Percentiles rank a stretch among this genome's conserved stretches.
phyloP scores from a whole-genome alignment of 1,140 invertebrate species.

The Bactericera cockerelli region DNA sequence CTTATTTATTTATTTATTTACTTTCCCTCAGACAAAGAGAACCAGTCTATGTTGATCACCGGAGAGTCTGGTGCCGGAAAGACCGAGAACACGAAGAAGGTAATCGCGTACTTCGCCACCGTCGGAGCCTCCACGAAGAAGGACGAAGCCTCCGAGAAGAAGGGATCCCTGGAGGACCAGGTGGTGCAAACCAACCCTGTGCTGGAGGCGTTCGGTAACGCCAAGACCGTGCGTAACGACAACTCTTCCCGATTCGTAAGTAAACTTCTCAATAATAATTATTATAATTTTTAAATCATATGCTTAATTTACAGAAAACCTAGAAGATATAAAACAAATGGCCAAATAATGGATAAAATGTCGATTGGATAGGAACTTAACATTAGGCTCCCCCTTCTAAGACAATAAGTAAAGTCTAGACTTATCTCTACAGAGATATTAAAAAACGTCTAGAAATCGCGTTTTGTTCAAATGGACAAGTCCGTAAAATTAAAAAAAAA shows the following conservation, averaged over 20 bases:
- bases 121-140: slow-evolving; percentile 73
- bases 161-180: slow-evolving; percentile 85
- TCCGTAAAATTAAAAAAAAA: too few relatives aligned
- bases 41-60: slow-evolving; percentile 97
- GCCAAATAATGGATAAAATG: slow-evolving; percentile 12
- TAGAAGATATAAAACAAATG: neutral
- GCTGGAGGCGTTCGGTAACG: slow-evolving; percentile 98
- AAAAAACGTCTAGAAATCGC: too few relatives aligned
- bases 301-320: too few relatives aligned
- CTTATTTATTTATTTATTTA: too few relatives aligned
- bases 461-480: too few relatives aligned
- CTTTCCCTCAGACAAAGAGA: slow-evolving; percentile 59
- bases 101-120: slow-evolving; percentile 95
- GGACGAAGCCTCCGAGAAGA: slow-evolving; percentile 33
- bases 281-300: neutral
- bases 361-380: too few relatives aligned
- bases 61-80: slow-evolving; percentile 99
- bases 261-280: slow-evolving; percentile 29
- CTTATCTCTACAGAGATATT: too few relatives aligned
- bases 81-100: slow-evolving; percentile 99
- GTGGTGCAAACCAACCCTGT: slow-evolving; percentile 98
- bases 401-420: too few relatives aligned
- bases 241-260: slow-evolving; percentile 99
- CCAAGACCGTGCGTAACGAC: slow-evolving; percentile 99
- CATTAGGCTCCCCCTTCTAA: too few relatives aligned